Evolutionary conservation across 2,888 invertebrate species (phyloP).

Genomic region (Tipula confusa): DNA sequence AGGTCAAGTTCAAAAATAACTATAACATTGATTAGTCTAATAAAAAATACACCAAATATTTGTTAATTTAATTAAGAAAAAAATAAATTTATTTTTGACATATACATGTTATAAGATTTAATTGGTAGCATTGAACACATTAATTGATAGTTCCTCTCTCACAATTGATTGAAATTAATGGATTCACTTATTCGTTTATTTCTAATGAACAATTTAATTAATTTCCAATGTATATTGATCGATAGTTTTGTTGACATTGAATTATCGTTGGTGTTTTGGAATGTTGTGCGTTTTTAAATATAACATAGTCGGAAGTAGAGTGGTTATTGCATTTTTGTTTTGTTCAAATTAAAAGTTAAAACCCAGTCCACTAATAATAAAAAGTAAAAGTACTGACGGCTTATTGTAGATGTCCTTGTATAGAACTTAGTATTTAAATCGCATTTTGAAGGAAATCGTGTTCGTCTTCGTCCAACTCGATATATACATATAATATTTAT

Average conservation of each 20-base stretch:
- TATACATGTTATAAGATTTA: neutral
- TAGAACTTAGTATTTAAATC: no score
- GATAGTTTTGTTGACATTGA: neutral
- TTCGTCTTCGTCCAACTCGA: neutral
- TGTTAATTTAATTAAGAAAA: neutral
- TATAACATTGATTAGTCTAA: neutral
- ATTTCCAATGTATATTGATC: neutral
- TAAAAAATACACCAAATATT: neutral
- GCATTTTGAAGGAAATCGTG: neutral
- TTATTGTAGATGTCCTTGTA: neutral
- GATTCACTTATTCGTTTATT: neutral
- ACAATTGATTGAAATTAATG: neutral
- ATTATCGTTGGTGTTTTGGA: neutral
- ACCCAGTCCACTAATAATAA: no score
- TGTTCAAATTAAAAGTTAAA: neutral
- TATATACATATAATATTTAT: neutral
- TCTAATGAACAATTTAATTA: neutral
- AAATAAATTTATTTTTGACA: neutral
- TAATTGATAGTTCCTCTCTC: neutral
- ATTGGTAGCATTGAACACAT: neutral
- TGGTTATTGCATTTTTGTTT: neutral
- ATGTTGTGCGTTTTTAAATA: neutral
- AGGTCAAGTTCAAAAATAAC: conserved; percentile 20
- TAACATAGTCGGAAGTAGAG: neutral
- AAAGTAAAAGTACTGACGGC: neutral